Conservation (phyloP, 2,888 invertebrate genomes). For the Nemotelus pantherinus region DNA sequence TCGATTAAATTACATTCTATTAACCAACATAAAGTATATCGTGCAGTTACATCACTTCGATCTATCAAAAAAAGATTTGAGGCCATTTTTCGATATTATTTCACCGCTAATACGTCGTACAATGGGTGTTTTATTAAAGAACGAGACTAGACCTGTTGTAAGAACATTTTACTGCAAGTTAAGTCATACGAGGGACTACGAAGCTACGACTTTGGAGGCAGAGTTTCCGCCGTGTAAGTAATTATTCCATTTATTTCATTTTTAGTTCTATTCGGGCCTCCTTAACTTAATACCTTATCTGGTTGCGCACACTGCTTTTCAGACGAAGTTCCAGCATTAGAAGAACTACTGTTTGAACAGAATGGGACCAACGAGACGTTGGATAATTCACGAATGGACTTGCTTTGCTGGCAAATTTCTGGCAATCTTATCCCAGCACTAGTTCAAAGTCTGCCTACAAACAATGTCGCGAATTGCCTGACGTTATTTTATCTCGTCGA, state of each 20-base stretch:
- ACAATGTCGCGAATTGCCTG: not conserved
- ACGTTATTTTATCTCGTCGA: conserved; percentile 39
- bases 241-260: not conserved
- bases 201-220: not conserved
- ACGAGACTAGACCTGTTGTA: conserved; percentile 5
- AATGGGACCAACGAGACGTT: conserved; percentile 10
- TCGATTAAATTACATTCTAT: not conserved
- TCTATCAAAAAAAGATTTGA: conserved; percentile 27
- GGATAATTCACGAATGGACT: conserved; percentile 22
- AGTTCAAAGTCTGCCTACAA: not conserved
- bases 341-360: conserved; percentile 11
- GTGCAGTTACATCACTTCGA: conserved; percentile 17
- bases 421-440: conserved; percentile 1
- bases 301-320: not conserved
- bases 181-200: conserved; percentile 1
- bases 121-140: conserved; percentile 44
- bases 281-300: not conserved
- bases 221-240: conserved; percentile 33
- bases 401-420: conserved; percentile 43
- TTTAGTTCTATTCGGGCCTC: not conserved
- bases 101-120: conserved; percentile 24
- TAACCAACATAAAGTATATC: not conserved
- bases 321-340: conserved; percentile 35
- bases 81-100: conserved; percentile 22
- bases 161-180: conserved; percentile 37